These are phyloP conservation scores for Adoxophyes honmai DNA, from an alignment of 1,140 invertebrate genomes.

Conservation along the genomic window DNA sequence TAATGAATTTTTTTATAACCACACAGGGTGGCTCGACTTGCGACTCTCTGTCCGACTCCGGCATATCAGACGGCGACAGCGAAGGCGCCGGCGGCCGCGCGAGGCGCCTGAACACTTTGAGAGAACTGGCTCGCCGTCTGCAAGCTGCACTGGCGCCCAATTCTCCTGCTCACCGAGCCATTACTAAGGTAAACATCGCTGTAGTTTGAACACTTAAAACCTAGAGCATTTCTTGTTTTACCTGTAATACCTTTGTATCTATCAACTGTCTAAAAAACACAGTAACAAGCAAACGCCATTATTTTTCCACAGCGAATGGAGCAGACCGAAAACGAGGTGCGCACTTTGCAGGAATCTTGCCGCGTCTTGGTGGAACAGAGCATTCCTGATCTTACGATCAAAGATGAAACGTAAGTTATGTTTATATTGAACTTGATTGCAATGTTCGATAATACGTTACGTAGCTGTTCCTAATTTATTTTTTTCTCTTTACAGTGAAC, in stretches of 20 bases:
- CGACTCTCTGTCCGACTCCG: constrained; percentile 66
- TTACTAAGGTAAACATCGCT: constrained; percentile 58
- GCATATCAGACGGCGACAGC: constrained; percentile 68
- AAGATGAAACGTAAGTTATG: constrained; percentile 58
- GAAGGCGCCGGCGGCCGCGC: constrained; percentile 58
- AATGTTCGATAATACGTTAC: background rate
- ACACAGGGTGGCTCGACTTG: constrained; percentile 60
- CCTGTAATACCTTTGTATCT: no score
- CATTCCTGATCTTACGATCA: constrained; percentile 61
- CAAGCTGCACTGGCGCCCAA: constrained; percentile 57
- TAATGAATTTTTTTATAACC: constrained; percentile 10
- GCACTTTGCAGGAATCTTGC: constrained; percentile 87
- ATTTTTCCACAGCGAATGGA: constrained; percentile 80
- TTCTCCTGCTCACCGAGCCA: constrained; percentile 57
- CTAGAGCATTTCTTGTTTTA: no score
- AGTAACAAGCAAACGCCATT: background rate
- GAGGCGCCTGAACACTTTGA: constrained; percentile 44
- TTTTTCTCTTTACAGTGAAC: constrained; percentile 39
- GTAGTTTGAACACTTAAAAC: no score
- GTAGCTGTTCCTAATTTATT: constrained; percentile 12
- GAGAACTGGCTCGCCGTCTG: constrained; percentile 54
- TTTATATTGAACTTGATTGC: background rate
- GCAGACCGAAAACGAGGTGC: constrained; percentile 87
- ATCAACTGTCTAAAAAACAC: no score
- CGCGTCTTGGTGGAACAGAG: constrained; percentile 74